These are phyloP conservation scores for Bactericera cockerelli DNA, from an alignment of 1,140 invertebrate species.

Conservation along the genomic window DNA sequence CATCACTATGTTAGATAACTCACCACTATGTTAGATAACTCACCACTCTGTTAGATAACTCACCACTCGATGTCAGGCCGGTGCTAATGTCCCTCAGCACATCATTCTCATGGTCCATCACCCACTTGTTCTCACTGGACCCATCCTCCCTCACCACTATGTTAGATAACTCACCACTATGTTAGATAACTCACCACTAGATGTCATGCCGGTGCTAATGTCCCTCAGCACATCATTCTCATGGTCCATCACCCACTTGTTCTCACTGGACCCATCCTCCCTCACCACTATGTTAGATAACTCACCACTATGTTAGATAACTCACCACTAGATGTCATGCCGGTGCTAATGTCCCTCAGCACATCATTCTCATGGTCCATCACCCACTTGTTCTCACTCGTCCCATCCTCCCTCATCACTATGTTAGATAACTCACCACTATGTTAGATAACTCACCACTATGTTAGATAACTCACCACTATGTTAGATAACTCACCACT, in stretches of 20 bases:
- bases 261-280: neutral
- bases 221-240: neutral
- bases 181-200: no score
- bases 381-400: neutral
- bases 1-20: no score
- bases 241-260: conserved; percentile 1
- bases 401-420: neutral
- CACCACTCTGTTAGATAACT: no score
- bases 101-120: neutral
- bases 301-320: neutral
- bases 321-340: neutral
- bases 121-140: neutral
- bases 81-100: conserved; percentile 1
- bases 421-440: no score
- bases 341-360: neutral
- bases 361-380: neutral
- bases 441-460: neutral
- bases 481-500: neutral
- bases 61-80: no score
- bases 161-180: no score
- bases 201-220: no score
- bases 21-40: no score
- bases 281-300: neutral
- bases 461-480: no score
- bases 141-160: neutral